These are phyloP conservation scores for Drosophila barbarae DNA, from an alignment of 2,888 invertebrate genomes.

Conservation along the genomic window DNA sequence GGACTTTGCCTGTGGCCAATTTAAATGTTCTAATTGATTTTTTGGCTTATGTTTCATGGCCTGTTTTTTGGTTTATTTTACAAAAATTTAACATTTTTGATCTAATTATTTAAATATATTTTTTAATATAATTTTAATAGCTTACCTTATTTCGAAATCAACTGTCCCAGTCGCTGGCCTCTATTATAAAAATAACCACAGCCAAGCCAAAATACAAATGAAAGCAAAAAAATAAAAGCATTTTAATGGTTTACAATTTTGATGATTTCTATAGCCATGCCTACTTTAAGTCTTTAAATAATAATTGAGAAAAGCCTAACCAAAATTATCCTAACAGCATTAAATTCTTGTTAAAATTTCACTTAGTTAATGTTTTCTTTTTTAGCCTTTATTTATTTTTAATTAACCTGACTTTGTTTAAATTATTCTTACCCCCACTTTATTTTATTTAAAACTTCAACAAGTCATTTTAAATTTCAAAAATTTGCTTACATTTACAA, in stretches of 20 bases:
- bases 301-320: too few relatives aligned
- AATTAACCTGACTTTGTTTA: neutral
- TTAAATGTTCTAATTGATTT: conserved; percentile 26
- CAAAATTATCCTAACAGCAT: too few relatives aligned
- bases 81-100: neutral
- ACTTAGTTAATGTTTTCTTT: neutral
- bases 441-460: neutral
- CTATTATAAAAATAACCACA: conserved; percentile 9
- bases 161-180: conserved; percentile 9
- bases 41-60: neutral
- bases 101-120: too few relatives aligned
- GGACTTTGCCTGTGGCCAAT: conserved; percentile 1
- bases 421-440: too few relatives aligned
- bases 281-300: neutral
- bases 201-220: conserved; percentile 17
- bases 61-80: neutral
- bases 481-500: conserved; percentile 47
- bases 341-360: neutral
- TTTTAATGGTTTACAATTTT: conserved; percentile 5
- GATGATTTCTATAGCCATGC: neutral
- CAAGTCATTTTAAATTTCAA: conserved; percentile 13
- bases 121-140: neutral
- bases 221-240: conserved; percentile 8
- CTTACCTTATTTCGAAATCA: neutral
- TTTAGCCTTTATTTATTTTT: neutral